Evolutionary conservation across 2,888 invertebrate genomes (phyloP).

Genomic region (Hoplodrina blanda): DNA sequence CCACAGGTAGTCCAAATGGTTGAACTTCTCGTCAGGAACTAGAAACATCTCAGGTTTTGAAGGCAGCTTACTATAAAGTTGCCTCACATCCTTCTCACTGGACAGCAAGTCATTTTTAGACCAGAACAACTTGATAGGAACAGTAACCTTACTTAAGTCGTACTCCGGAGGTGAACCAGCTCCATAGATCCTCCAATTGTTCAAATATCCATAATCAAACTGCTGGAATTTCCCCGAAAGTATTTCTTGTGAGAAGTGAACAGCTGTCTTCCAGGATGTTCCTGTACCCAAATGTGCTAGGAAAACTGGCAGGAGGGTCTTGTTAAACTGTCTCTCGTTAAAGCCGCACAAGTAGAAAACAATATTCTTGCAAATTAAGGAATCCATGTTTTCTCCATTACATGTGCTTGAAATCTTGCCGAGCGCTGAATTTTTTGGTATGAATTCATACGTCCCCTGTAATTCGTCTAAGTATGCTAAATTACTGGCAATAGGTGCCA

Average conservation of each 20-base stretch:
- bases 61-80: slow-evolving; percentile 86
- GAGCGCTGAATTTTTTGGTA: slow-evolving; percentile 92
- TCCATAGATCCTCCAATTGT: slow-evolving; percentile 91
- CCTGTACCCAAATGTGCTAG: slow-evolving; percentile 93
- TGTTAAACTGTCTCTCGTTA: slow-evolving; percentile 92
- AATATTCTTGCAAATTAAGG: slow-evolving; percentile 92
- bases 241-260: slow-evolving; percentile 93
- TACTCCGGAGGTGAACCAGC: slow-evolving; percentile 91
- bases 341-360: slow-evolving; percentile 94
- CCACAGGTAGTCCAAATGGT: slow-evolving; percentile 94
- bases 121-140: slow-evolving; percentile 92
- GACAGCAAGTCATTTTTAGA: slow-evolving; percentile 93
- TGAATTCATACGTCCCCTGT: slow-evolving; percentile 93
- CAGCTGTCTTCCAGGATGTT: slow-evolving; percentile 93
- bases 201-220: slow-evolving; percentile 92
- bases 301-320: slow-evolving; percentile 93
- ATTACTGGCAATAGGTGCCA: slow-evolving; percentile 92
- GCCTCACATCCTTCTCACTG: slow-evolving; percentile 91
- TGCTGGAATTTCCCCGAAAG: slow-evolving; percentile 90
- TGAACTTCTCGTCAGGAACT: slow-evolving; percentile 92
- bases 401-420: slow-evolving; percentile 91
- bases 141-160: slow-evolving; percentile 89
- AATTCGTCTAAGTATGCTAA: slow-evolving; percentile 91
- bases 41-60: slow-evolving; percentile 87
- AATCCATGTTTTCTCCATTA: slow-evolving; percentile 85